A percentile compares a stretch with the other conserved stretches of the same genome.
phyloP scores from a whole-genome alignment of 2,888 invertebrate genomes.

The Stomorhina lunata region DNA sequence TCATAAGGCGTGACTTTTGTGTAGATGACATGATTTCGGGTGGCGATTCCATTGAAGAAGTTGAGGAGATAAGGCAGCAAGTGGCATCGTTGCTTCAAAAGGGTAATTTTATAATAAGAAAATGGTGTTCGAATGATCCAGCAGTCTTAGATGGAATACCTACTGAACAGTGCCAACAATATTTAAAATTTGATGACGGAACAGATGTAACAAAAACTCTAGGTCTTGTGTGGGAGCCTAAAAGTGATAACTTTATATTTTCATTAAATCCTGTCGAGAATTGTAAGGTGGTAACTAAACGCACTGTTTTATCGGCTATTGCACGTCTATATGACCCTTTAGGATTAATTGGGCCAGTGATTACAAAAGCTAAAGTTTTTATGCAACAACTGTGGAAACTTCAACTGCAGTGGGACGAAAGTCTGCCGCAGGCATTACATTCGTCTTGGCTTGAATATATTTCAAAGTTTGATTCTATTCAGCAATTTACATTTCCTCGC shows the following conservation, averaged over 20 bases:
- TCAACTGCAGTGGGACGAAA: too few species aligned
- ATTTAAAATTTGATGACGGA: constrained; percentile 38
- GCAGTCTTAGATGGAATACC: neutral
- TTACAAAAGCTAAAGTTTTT: too few species aligned
- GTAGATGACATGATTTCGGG: constrained; percentile 58
- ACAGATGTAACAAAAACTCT: constrained; percentile 43
- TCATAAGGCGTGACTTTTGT: constrained; percentile 45
- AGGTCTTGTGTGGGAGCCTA: constrained; percentile 37
- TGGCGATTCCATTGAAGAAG: neutral
- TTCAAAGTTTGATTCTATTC: neutral
- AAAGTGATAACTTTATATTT: constrained; percentile 33
- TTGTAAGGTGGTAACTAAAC: too few species aligned
- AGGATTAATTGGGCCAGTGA: too few species aligned
- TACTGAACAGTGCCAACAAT: neutral
- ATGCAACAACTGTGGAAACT: too few species aligned
- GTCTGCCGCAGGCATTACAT: too few species aligned
- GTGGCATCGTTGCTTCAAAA: neutral
- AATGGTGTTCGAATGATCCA: neutral
- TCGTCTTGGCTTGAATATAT: neutral
- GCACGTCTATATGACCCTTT: neutral
- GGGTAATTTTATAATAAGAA: neutral
- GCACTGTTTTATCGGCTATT: neutral
- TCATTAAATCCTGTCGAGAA: too few species aligned
- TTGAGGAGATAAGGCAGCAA: neutral
- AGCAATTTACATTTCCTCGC: neutral